A percentile compares a stretch with the other conserved stretches of the same genome.
phyloP scores from a whole-genome alignment of 1,140 invertebrate genomes.

The Calliopsis andreniformis region DNA sequence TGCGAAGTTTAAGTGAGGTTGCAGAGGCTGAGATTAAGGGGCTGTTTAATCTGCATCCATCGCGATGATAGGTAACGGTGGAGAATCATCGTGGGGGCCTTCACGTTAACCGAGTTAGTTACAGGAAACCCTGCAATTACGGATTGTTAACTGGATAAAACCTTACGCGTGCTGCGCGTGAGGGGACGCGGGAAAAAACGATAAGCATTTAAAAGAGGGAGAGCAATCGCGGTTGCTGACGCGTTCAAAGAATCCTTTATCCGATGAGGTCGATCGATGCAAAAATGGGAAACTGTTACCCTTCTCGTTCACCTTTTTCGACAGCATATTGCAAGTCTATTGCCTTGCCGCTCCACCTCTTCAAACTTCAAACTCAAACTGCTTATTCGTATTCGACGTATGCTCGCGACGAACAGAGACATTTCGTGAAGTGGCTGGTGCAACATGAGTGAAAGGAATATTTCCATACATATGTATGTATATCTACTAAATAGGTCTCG shows the following conservation, averaged over 20 bases:
- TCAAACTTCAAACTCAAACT: too few species aligned
- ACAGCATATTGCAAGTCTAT: too few species aligned
- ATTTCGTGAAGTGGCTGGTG: background rate
- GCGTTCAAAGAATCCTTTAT: background rate
- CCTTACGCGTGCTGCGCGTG: constrained; percentile 63
- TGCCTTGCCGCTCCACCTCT: too few species aligned
- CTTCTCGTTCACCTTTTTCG: too few species aligned
- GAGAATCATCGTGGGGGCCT: constrained; percentile 49
- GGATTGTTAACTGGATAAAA: constrained; percentile 71
- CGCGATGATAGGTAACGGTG: constrained; percentile 67
- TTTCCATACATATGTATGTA: too few species aligned
- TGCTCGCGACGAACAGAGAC: too few species aligned
- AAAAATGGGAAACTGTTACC: background rate
- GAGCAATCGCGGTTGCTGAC: background rate
- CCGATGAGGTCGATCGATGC: background rate
- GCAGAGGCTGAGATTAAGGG: constrained; percentile 44
- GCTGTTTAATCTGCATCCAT: constrained; percentile 70
- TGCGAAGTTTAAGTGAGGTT: constrained; percentile 6
- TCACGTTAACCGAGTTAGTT: constrained; percentile 72
- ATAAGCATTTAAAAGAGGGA: constrained; percentile 28
- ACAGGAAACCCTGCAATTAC: constrained; percentile 66
- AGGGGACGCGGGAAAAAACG: constrained; percentile 31
- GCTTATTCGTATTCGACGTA: too few species aligned
- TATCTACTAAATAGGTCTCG: too few species aligned
- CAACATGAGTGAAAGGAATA: background rate